Percentiles rank a stretch among this genome's conserved stretches.
Conservation (phyloP, 2,888 invertebrate genomes). For the Leucophenga montana region DNA sequence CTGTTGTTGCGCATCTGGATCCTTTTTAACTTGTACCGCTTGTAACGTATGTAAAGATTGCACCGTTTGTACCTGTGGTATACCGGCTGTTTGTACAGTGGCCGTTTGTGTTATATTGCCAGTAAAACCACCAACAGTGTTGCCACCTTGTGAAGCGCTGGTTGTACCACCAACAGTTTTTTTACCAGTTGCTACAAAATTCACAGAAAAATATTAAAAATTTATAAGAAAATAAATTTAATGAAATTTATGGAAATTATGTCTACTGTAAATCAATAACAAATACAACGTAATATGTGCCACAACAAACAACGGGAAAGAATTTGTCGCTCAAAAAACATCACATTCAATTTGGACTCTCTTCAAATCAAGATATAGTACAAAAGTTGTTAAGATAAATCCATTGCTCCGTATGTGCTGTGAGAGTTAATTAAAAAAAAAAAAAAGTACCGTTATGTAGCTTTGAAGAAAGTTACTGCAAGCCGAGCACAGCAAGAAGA, state of each 20-base stretch:
- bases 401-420: too few species aligned
- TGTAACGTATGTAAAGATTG: conserved; percentile 72
- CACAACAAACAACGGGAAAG: too few species aligned
- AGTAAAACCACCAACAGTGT: not conserved
- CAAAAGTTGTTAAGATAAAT: too few species aligned
- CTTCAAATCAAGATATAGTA: too few species aligned
- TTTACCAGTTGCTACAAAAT: conserved; percentile 36
- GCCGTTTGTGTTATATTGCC: conserved; percentile 19
- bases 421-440: too few species aligned
- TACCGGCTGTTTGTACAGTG: not conserved
- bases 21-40: conserved; percentile 73
- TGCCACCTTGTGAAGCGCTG: conserved; percentile 7
- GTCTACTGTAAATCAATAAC: too few species aligned
- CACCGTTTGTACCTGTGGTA: conserved; percentile 71
- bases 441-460: too few species aligned
- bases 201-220: conserved; percentile 29
- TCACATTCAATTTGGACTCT: too few species aligned
- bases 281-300: too few species aligned
- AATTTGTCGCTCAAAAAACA: too few species aligned
- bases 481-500: too few species aligned
- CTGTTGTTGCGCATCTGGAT: conserved; percentile 71
- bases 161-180: conserved; percentile 41
- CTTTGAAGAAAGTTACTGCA: too few species aligned
- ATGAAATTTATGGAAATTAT: conserved; percentile 49
- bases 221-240: conserved; percentile 10